These are phyloP conservation scores for Mythimna impura DNA, from an alignment of 2,888 invertebrate genomes.

Conservation along the genomic window DNA sequence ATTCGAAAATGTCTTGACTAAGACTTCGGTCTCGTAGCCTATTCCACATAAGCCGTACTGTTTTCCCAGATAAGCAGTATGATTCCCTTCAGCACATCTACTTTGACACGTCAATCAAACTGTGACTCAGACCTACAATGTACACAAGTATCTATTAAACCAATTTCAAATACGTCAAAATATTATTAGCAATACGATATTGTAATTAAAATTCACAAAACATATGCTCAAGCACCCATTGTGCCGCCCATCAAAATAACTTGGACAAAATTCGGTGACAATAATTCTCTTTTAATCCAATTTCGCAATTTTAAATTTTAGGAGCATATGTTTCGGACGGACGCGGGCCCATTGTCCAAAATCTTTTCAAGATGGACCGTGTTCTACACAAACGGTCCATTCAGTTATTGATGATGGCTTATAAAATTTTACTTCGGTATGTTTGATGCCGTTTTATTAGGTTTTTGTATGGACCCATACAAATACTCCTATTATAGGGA, in stretches of 20 bases:
- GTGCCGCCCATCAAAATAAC: slow-evolving; percentile 78
- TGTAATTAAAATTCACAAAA: slow-evolving; percentile 78
- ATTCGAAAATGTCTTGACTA: too few relatives aligned
- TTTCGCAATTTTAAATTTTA: slow-evolving; percentile 82
- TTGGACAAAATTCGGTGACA: slow-evolving; percentile 78
- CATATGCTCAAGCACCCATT: slow-evolving; percentile 74
- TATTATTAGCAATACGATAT: slow-evolving; percentile 72
- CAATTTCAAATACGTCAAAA: slow-evolving; percentile 76
- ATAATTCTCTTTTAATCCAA: slow-evolving; percentile 84
- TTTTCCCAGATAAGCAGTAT: too few relatives aligned
- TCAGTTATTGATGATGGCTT: slow-evolving; percentile 84
- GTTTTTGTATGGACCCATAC: slow-evolving; percentile 75
- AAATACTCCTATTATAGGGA: slow-evolving; percentile 69
- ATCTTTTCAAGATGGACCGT: slow-evolving; percentile 79
- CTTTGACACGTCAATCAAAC: slow-evolving; percentile 18
- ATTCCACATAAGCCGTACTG: too few relatives aligned
- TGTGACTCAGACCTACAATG: neutral
- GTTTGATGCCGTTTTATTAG: slow-evolving; percentile 80
- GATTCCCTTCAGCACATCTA: too few relatives aligned
- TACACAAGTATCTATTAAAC: slow-evolving; percentile 16
- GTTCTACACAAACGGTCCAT: slow-evolving; percentile 73
- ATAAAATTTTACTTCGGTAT: slow-evolving; percentile 77
- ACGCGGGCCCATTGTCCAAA: slow-evolving; percentile 80
- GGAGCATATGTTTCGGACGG: slow-evolving; percentile 82
- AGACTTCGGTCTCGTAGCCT: too few relatives aligned